A percentile compares a stretch with the other conserved stretches of the same genome.
Evolutionary conservation across 92 coral and sea anemone species (phyloP).

Genomic region (Palythoa heliodiscus): DNA sequence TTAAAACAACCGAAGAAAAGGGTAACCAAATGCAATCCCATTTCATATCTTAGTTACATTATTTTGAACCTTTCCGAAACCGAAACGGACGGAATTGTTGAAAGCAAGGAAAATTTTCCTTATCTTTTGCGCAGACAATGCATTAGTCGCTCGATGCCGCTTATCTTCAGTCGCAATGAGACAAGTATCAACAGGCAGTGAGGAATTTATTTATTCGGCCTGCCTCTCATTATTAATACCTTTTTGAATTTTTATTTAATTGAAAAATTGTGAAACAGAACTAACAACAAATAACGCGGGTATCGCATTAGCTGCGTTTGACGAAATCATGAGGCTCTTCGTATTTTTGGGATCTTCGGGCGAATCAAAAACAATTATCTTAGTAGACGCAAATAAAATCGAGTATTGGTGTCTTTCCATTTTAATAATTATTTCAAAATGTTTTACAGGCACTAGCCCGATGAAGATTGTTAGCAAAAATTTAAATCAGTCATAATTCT

Average conservation of each 20-base stretch:
- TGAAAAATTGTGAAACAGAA: neutral
- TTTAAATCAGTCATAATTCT: neutral
- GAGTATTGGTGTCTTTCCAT: neutral
- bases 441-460: neutral
- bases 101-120: neutral
- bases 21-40: neutral
- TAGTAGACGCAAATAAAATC: neutral
- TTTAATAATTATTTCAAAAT: neutral
- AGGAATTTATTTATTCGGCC: neutral
- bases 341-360: no score
- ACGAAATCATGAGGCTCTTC: neutral
- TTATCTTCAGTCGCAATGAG: neutral
- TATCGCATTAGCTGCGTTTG: neutral
- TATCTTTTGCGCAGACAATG: no score
- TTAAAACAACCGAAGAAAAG: neutral
- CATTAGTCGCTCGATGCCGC: neutral
- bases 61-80: neutral
- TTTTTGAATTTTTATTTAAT: neutral
- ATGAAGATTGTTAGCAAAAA: neutral
- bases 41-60: neutral
- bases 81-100: neutral
- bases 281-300: neutral
- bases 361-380: no score
- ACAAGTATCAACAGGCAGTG: neutral
- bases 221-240: neutral